Percentiles rank a stretch among this genome's conserved stretches.
phyloP scores from a whole-genome alignment of 2,113 vertebrate species.

The Talpa occidentalis region DNA sequence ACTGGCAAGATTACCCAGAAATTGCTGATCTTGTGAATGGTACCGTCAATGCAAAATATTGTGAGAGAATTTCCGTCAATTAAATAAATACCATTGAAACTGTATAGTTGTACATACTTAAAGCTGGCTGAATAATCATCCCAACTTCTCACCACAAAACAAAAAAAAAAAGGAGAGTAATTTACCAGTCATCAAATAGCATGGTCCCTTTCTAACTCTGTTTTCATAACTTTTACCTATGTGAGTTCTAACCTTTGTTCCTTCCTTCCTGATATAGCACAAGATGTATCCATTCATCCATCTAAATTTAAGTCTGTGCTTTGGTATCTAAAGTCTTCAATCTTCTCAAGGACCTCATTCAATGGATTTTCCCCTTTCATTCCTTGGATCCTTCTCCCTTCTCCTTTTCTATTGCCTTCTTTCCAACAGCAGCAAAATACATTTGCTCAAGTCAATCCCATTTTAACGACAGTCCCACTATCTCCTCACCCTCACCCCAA shows the following conservation, averaged over 20 bases:
- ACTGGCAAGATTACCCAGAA: not conserved
- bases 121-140: not conserved
- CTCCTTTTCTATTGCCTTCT: not conserved
- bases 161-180: not conserved
- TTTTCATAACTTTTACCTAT: not conserved
- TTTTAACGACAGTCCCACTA: not conserved
- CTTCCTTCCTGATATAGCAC: not conserved
- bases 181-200: not conserved
- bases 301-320: not conserved
- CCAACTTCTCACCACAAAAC: not conserved
- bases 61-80: not conserved
- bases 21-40: not conserved
- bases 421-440: not conserved
- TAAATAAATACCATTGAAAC: not conserved
- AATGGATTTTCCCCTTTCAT: not conserved
- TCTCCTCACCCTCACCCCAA: not conserved
- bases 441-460: not conserved
- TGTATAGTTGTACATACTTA: not conserved
- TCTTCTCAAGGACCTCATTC: not conserved
- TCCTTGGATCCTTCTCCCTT: not conserved
- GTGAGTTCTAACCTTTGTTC: not conserved
- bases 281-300: not conserved
- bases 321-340: not conserved
- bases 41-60: not conserved
- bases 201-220: not conserved